Evolutionary conservation across 1,140 invertebrate species (phyloP).

Genomic region (Bombyx mori): ASM3026992v2 NC_085127.1:9419001-9419500

Average conservation of each 20-base stretch:
- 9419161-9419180: constrained; percentile 39
- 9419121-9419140: constrained; percentile 62
- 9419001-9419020: constrained; percentile 24
- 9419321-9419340: constrained; percentile 31
- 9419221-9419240: constrained; percentile 15
- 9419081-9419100: constrained; percentile 68
- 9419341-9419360: constrained; percentile 29
- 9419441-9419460: constrained; percentile 68
- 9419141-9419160: constrained; percentile 47
- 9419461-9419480: constrained; percentile 69
- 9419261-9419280: no score
- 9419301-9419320: constrained; percentile 4
- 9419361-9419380: constrained; percentile 57
- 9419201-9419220: constrained; percentile 35
- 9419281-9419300: no score
- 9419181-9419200: constrained; percentile 27
- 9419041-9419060: constrained; percentile 69
- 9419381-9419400: constrained; percentile 64
- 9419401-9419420: constrained; percentile 54
- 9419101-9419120: constrained; percentile 71
- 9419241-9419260: no score
- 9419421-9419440: constrained; percentile 67
- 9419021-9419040: constrained; percentile 68
- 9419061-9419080: constrained; percentile 71
- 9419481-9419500: constrained; percentile 65